These are phyloP conservation scores for Gisinianus flammeolus DNA, from an alignment of 2,888 invertebrate genomes.

Conservation along the genomic window DNA sequence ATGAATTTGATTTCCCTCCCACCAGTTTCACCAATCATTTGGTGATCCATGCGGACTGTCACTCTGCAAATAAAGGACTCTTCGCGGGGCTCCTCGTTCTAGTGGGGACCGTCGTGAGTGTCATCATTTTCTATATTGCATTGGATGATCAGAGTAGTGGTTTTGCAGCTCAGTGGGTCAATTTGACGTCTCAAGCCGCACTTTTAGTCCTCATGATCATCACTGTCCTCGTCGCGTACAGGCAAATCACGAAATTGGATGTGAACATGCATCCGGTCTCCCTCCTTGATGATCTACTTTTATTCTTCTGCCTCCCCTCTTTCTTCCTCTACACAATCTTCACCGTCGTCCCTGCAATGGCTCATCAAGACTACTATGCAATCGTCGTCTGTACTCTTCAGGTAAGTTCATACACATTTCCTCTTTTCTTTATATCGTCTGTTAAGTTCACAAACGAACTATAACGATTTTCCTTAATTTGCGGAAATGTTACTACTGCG, in stretches of 20 bases:
- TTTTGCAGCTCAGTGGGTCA: constrained; percentile 58
- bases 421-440: neutral
- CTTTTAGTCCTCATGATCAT: constrained; percentile 69
- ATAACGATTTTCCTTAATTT: too few species aligned
- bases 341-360: constrained; percentile 71
- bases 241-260: constrained; percentile 71
- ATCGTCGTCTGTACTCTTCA: constrained; percentile 67
- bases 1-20: constrained; percentile 61
- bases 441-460: too few species aligned
- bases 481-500: too few species aligned
- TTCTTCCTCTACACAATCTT: constrained; percentile 75
- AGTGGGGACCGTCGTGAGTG: constrained; percentile 67
- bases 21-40: constrained; percentile 62
- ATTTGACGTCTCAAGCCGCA: constrained; percentile 59
- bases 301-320: constrained; percentile 75
- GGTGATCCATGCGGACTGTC: constrained; percentile 75
- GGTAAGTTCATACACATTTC: constrained; percentile 62
- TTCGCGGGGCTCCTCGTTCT: constrained; percentile 72
- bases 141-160: constrained; percentile 63
- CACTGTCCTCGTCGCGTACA: constrained; percentile 68
- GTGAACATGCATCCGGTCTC: constrained; percentile 71
- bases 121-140: constrained; percentile 69
- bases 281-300: constrained; percentile 72
- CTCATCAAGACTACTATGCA: constrained; percentile 65
- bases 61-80: constrained; percentile 76